A percentile compares a stretch with the other conserved stretches of the same genome.
Conservation (phyloP, 2,888 invertebrate genomes). For the Bembecia ichneumoniformis region DNA sequence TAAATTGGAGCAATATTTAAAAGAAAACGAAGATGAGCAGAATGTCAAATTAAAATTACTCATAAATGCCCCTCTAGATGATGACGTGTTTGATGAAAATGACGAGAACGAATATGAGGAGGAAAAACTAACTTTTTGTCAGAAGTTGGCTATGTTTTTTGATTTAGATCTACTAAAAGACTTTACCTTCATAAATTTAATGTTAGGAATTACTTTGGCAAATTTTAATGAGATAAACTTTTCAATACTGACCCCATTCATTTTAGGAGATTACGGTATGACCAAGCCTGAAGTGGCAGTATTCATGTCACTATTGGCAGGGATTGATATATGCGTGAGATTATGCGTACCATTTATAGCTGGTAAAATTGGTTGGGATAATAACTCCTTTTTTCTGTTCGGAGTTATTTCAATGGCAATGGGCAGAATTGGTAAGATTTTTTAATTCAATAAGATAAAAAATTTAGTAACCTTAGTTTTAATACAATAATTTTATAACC, state of each 20-base stretch:
- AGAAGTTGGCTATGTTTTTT: constrained; percentile 76
- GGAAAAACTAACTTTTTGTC: constrained; percentile 49
- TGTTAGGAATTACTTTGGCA: constrained; percentile 79
- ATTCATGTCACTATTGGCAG: constrained; percentile 79
- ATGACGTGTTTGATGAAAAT: constrained; percentile 36
- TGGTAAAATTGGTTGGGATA: constrained; percentile 79
- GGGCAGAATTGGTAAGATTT: constrained; percentile 73
- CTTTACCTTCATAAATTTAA: constrained; percentile 77
- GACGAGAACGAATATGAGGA: constrained; percentile 21
- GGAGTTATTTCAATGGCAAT: constrained; percentile 77
- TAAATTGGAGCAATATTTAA: constrained; percentile 64
- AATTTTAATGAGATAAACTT: constrained; percentile 82
- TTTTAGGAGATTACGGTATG: constrained; percentile 78
- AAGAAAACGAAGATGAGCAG: constrained; percentile 41
- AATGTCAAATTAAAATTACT: constrained; percentile 40
- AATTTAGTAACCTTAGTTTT: no score
- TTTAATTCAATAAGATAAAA: no score
- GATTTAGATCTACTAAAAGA: constrained; percentile 80
- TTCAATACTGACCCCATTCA: constrained; percentile 80
- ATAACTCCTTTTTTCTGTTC: constrained; percentile 78
- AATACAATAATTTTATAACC: no score
- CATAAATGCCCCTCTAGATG: constrained; percentile 38
- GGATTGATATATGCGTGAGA: constrained; percentile 75
- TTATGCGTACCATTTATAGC: constrained; percentile 79
- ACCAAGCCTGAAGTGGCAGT: constrained; percentile 74